Percentiles rank a stretch among this genome's conserved stretches.
Conservation (phyloP, 2,113 vertebrate genomes). For the Psephotus haematonotus region DNA sequence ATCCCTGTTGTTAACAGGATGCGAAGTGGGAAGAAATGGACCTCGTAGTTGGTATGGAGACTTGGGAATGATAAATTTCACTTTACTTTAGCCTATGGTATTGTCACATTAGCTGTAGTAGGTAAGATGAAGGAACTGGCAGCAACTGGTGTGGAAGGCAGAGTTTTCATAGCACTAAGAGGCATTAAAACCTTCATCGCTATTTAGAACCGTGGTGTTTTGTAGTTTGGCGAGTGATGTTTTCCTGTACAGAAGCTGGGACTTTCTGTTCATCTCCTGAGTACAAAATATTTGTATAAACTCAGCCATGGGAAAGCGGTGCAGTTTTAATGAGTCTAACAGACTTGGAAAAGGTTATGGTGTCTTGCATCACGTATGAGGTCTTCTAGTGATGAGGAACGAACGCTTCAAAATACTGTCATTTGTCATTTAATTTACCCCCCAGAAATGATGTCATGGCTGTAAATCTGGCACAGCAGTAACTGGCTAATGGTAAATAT, state of each 20-base stretch:
- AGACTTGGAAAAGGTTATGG: not conserved
- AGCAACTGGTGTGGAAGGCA: not conserved
- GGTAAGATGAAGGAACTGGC: not conserved
- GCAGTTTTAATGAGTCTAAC: conserved; percentile 1
- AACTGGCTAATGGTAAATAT: conserved; percentile 14
- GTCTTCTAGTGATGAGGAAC: not conserved
- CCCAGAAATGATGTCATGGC: not conserved
- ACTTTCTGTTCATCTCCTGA: conserved; percentile 13
- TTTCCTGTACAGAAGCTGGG: not conserved
- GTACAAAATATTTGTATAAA: conserved; percentile 44
- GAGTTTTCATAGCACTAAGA: not conserved
- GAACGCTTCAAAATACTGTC: not conserved
- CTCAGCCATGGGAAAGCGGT: not conserved
- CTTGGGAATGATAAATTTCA: not conserved
- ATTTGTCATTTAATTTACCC: not conserved
- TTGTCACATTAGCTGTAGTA: not conserved
- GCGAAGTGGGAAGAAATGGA: not conserved
- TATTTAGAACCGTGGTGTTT: not conserved
- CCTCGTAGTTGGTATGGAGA: not conserved
- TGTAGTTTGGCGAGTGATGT: not conserved
- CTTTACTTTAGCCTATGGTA: not conserved
- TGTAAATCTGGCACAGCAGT: not conserved
- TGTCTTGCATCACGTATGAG: not conserved
- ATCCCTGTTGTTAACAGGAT: not conserved
- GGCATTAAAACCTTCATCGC: not conserved